A percentile compares a stretch with the other conserved stretches of the same genome.
phyloP scores from a whole-genome alignment of 2,113 vertebrate genomes.

The Petrocephalus microphthalmus region DNA sequence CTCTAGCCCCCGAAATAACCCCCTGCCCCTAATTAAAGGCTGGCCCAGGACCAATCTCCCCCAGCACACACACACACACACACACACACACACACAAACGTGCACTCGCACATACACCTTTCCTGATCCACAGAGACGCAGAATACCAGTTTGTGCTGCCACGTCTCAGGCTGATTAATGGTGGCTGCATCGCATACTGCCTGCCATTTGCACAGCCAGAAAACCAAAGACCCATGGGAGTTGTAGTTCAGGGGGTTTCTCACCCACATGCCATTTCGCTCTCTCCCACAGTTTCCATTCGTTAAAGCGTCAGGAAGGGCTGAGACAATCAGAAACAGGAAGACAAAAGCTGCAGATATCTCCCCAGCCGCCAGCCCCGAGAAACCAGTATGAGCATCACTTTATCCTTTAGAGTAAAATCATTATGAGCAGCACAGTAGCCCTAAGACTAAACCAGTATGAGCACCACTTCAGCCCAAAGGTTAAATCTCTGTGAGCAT shows the following conservation, averaged over 20 bases:
- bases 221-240: constrained; percentile 4
- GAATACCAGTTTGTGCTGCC: neutral
- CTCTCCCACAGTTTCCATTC: neutral
- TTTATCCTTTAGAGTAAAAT: too few species aligned
- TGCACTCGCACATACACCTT: neutral
- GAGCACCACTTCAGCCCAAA: too few species aligned
- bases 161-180: neutral
- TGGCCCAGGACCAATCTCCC: constrained; percentile 3
- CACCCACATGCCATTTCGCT: neutral
- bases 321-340: neutral
- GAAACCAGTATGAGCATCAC: neutral
- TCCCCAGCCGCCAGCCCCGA: too few species aligned
- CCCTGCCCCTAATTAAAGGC: neutral
- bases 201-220: constrained; percentile 12
- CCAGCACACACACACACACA: neutral
- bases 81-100: neutral
- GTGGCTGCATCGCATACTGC: neutral
- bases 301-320: neutral
- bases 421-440: too few species aligned
- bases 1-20: neutral
- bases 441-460: too few species aligned
- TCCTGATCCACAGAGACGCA: neutral
- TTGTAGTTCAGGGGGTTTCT: neutral
- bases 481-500: too few species aligned
- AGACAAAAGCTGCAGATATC: neutral